Percentiles rank a stretch among this genome's conserved stretches.
Evolutionary conservation across 1,140 invertebrate genomes (phyloP).

Genomic region (Xylocopa sonorina): DNA sequence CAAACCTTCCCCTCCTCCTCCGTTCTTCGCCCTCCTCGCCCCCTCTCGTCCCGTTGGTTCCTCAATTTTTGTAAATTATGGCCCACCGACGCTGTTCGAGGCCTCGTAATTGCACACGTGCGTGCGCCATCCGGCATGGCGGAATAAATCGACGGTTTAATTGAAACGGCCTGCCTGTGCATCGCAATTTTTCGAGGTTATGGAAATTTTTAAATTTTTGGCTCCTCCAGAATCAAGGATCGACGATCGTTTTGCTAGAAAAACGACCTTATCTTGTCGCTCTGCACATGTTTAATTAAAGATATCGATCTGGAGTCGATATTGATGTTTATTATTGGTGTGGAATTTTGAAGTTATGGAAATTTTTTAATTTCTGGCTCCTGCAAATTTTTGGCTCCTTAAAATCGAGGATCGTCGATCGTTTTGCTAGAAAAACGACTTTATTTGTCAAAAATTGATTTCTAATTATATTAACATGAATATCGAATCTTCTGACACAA

Average conservation of each 20-base stretch:
- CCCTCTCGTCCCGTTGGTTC: constrained; percentile 11
- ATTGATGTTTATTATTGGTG: too few relatives aligned
- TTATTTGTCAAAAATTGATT: too few relatives aligned
- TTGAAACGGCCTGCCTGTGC: constrained; percentile 24
- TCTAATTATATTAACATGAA: too few relatives aligned
- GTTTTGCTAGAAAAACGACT: too few relatives aligned
- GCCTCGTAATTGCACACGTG: constrained; percentile 26
- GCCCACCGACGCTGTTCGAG: constrained; percentile 3
- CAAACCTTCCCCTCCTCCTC: background rate
- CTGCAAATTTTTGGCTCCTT: too few relatives aligned
- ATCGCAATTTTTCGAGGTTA: constrained; percentile 39
- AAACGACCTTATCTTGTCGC: background rate
- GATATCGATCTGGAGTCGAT: constrained; percentile 11
- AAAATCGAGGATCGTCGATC: too few relatives aligned
- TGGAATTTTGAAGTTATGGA: too few relatives aligned
- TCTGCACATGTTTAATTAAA: background rate
- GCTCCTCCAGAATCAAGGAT: too few relatives aligned
- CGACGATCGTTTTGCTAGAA: too few relatives aligned
- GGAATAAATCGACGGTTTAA: constrained; percentile 31
- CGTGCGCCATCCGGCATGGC: background rate
- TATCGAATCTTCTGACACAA: too few relatives aligned
- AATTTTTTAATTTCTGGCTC: too few relatives aligned
- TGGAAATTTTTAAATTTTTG: constrained; percentile 38
- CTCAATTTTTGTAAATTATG: constrained; percentile 51
- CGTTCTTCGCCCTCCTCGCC: too few relatives aligned